phyloP scores from a whole-genome alignment of 1,140 invertebrate genomes.

The Drepana arcuata region DNA sequence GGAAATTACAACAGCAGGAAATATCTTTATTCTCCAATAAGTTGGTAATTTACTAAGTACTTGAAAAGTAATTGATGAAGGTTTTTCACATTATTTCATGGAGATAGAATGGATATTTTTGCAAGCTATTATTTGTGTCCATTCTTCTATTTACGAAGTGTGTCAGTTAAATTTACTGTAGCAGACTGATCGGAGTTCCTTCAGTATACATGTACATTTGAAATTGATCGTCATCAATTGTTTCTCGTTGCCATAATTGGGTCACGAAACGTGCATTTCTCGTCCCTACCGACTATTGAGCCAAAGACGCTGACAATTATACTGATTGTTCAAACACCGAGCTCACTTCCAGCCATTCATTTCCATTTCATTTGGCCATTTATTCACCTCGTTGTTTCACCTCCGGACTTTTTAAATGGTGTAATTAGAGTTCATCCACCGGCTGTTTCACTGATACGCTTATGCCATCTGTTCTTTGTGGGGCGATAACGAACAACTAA shows the following conservation, averaged over 20 bases:
- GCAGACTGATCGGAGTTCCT: too few relatives aligned
- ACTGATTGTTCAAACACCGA: slow-evolving; percentile 15
- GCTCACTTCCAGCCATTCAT: slow-evolving; percentile 22
- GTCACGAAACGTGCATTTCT: slow-evolving; percentile 13
- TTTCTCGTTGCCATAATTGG: slow-evolving; percentile 22
- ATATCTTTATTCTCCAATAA: too few relatives aligned
- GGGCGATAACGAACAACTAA: background rate
- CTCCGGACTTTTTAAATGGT: slow-evolving; percentile 11
- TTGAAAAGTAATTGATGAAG: too few relatives aligned
- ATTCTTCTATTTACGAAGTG: too few relatives aligned
- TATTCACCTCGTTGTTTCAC: slow-evolving; percentile 2
- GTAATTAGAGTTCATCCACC: background rate
- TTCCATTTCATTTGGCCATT: slow-evolving; percentile 11
- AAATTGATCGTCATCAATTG: slow-evolving; percentile 28
- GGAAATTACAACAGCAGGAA: too few relatives aligned
- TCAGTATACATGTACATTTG: too few relatives aligned
- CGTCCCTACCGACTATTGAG: slow-evolving; percentile 16
- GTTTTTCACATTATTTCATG: too few relatives aligned
- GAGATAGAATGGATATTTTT: too few relatives aligned
- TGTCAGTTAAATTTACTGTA: too few relatives aligned
- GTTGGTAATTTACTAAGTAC: too few relatives aligned
- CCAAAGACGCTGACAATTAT: slow-evolving; percentile 16
- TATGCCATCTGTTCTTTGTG: background rate
- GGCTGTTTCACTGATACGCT: background rate
- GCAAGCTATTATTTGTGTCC: too few relatives aligned